Percentiles rank a stretch among this genome's conserved stretches.
Conservation (phyloP, 2,113 vertebrate species). For the Riparia riparia region DNA sequence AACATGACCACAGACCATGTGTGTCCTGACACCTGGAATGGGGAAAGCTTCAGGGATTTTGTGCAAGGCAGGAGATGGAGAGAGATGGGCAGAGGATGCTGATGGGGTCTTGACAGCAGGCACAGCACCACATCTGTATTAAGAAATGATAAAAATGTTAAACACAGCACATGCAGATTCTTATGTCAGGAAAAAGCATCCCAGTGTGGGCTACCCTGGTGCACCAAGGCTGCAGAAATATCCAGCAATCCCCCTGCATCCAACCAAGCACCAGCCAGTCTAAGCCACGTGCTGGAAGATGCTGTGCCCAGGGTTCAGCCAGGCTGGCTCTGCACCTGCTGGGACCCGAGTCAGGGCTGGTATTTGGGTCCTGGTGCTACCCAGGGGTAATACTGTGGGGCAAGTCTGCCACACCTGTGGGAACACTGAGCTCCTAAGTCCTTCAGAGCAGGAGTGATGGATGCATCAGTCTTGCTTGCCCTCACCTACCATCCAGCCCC, state of each 20-base stretch:
- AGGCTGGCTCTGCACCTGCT: neutral
- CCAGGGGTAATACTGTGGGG: accelerated
- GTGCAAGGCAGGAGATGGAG: neutral
- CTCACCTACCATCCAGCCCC: neutral
- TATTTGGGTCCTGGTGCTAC: neutral
- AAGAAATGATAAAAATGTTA: neutral
- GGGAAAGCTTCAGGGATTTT: neutral
- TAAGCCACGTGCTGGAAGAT: neutral
- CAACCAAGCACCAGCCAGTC: neutral
- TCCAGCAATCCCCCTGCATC: neutral
- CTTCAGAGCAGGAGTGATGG: neutral
- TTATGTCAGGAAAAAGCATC: neutral
- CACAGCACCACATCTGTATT: neutral
- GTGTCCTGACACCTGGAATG: neutral
- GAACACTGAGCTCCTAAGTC: neutral
- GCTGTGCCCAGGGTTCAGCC: neutral
- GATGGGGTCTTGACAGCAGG: neutral
- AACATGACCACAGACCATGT: neutral
- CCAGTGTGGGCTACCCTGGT: neutral
- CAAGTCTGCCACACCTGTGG: neutral
- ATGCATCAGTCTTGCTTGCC: accelerated
- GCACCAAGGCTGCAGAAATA: neutral
- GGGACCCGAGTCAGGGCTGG: accelerated
- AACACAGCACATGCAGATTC: neutral
- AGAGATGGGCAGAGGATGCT: neutral